A percentile compares a stretch with the other conserved stretches of the same genome.
Conservation (phyloP, 2,113 vertebrate species). For the Shinisaurus crocodilurus region DNA sequence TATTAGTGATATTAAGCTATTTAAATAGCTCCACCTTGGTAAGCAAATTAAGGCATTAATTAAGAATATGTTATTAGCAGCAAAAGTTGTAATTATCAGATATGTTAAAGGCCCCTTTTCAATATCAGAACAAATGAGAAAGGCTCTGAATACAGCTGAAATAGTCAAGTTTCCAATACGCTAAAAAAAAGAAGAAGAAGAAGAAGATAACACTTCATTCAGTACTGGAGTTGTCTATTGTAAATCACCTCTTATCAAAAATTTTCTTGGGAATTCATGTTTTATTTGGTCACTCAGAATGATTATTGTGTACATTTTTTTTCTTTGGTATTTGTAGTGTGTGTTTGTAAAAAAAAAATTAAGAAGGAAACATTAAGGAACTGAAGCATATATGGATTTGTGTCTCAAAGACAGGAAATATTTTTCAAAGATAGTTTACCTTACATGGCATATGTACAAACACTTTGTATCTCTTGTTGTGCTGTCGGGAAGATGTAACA, state of each 20-base stretch:
- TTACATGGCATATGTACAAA: background rate
- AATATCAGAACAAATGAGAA: background rate
- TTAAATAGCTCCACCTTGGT: background rate
- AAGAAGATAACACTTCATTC: background rate
- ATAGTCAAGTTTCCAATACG: background rate
- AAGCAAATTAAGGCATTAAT: background rate
- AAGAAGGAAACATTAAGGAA: background rate
- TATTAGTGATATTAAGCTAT: background rate
- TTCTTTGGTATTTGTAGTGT: background rate
- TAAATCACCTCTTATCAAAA: background rate
- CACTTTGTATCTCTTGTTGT: background rate
- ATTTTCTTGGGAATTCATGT: too few species aligned
- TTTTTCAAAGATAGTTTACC: slow-evolving; percentile 1
- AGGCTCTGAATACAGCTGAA: background rate
- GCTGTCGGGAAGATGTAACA: background rate
- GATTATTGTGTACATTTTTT: too few species aligned
- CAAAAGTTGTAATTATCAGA: background rate
- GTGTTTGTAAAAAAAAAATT: background rate
- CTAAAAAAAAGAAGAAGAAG: background rate
- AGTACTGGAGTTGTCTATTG: background rate
- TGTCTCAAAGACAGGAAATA: background rate
- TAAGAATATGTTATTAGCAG: background rate
- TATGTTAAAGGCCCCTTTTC: background rate
- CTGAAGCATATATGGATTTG: background rate
- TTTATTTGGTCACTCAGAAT: too few species aligned